Evolutionary conservation across 2,797 vertebrate genomes (phyloP), one percentile per base, ranked within the genome.

Genomic region (Vireo griseus): DNA sequence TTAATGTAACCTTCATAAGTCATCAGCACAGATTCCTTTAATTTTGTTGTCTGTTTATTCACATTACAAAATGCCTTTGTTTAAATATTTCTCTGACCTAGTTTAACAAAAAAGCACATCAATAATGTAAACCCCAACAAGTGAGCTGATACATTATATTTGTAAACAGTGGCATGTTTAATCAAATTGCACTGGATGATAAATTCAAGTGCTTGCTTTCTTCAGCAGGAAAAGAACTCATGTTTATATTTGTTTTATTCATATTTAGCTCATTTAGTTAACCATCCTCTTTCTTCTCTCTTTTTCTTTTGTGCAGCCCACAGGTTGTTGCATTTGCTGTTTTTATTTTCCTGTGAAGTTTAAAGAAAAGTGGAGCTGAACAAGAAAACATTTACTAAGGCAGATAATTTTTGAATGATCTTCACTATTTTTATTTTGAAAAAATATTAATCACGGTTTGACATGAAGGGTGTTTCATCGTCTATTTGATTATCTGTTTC

Each of bases 71-170:
- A 81, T 61, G 58, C 10, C 18, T 94, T 88, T 77, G 47, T 94
- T 85, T 83, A 86, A 94, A 79, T 85, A 65, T 90, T 65, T 72
- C 48, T 68, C 50, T 83, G 65, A 69, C 68, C 54, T 78, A 80
- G 65, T 94, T 94, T 88, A 86, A 83, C 75, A 92, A 86, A 92
- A 93, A 83, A 58, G 6, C 31, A 58, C 75, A 92, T 92, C 62
- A 94, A 78, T 91, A 94, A 91, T 88, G 50, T n/a, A 96, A 88
- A 54, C 7, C 20, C 4, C 8, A 77, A 31, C 22, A 88, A 91
- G 28, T 37, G 54, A 88, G 35, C 17, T 66, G 28, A 62, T 72
- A 80, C 1, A 5, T 47, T 76, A 9, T 67, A 35, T 95, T 91
- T 75, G n/a, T 88, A 89, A 91, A 71, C 29, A 86, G 22, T 29